Percentiles rank a stretch among this genome's conserved stretches.
phyloP scores from a whole-genome alignment of 2,888 invertebrate species.

The Aporophyla lueneburgensis region DNA sequence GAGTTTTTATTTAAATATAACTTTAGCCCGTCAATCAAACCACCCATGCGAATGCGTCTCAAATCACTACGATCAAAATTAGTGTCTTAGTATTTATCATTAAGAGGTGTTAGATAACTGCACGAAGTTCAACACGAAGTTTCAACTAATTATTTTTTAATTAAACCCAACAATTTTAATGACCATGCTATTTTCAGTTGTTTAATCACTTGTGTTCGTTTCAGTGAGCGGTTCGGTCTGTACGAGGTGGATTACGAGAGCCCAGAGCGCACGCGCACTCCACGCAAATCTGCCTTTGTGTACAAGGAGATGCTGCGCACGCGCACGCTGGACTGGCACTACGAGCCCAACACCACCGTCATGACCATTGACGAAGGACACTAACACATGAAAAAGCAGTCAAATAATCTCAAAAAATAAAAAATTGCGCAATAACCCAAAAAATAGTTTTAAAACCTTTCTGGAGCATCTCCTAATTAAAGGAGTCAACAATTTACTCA shows the following conservation, averaged over 20 bases:
- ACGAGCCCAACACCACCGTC: conserved; percentile 66
- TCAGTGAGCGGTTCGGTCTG: conserved; percentile 75
- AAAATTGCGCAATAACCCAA: no score
- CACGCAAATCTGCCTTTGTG: conserved; percentile 76
- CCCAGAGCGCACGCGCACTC: conserved; percentile 71
- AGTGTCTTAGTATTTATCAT: no score
- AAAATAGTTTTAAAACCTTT: no score
- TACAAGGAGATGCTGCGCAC: conserved; percentile 74
- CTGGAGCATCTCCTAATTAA: background rate
- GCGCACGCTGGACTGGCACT: conserved; percentile 66
- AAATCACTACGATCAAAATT: no score
- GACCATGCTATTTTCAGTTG: no score
- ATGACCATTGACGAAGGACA: conserved; percentile 74
- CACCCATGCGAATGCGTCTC: no score
- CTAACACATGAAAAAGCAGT: conserved; percentile 41
- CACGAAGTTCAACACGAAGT: background rate
- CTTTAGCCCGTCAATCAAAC: no score
- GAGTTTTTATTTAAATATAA: conserved; percentile 54
- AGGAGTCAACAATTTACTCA: background rate
- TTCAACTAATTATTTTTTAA: no score
- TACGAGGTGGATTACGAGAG: conserved; percentile 76
- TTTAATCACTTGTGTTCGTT: background rate
- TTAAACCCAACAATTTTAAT: no score
- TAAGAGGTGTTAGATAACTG: no score
- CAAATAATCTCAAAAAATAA: no score